Conservation (phyloP, 2,113 vertebrate species). For the Osmerus mordax region DNA sequence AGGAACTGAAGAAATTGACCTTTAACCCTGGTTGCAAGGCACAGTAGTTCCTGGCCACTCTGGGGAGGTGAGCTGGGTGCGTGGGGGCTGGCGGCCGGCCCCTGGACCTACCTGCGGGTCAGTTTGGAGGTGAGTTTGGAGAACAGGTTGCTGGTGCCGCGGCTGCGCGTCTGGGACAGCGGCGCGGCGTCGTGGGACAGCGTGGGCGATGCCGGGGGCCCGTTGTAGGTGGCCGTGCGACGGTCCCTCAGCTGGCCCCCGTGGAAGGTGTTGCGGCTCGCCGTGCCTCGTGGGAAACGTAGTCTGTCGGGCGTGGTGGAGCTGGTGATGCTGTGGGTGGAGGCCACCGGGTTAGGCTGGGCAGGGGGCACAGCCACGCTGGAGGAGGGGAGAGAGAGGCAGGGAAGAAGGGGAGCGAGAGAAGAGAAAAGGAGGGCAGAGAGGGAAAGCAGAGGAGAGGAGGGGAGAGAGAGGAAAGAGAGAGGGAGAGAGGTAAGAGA, state of each 20-base stretch:
- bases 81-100: slow-evolving; percentile 3
- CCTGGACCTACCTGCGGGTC: slow-evolving; percentile 85
- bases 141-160: slow-evolving; percentile 94
- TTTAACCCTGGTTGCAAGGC: too few species aligned
- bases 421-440: neutral
- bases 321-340: slow-evolving; percentile 92
- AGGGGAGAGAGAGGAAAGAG: neutral
- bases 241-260: slow-evolving; percentile 89
- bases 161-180: slow-evolving; percentile 86
- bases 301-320: slow-evolving; percentile 87
- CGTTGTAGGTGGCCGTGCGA: slow-evolving; percentile 94
- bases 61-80: neutral
- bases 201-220: slow-evolving; percentile 92
- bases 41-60: too few species aligned
- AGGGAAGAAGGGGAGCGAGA: neutral
- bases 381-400: slow-evolving; percentile 15
- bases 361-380: slow-evolving; percentile 79
- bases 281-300: slow-evolving; percentile 90
- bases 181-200: slow-evolving; percentile 90
- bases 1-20: too few species aligned
- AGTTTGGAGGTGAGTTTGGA: slow-evolving; percentile 96
- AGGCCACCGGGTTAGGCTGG: slow-evolving; percentile 88
- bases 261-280: slow-evolving; percentile 96
- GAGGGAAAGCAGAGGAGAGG: neutral
- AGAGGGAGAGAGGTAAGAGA: neutral